Percentiles rank a stretch among this genome's conserved stretches.
These are phyloP conservation scores for Sipha flava DNA, from an alignment of 1,140 invertebrate genomes.

Conservation along the genomic window DNA sequence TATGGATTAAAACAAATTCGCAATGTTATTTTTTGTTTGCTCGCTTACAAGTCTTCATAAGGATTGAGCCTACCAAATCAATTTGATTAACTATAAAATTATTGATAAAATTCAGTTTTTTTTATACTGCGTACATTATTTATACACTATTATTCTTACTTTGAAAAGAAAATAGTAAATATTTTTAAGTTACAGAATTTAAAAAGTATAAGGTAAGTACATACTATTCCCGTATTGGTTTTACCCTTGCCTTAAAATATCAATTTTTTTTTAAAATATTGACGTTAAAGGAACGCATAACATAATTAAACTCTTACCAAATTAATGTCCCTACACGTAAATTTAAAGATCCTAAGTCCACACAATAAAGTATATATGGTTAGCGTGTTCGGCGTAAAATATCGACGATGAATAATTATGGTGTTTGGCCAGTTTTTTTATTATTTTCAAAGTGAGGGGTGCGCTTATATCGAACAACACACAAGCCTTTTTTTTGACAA, in stretches of 20 bases:
- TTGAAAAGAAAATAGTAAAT: neutral
- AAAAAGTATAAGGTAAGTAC: neutral
- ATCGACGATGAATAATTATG: conserved; percentile 28
- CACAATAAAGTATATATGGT: conserved; percentile 5
- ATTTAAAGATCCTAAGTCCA: conserved; percentile 23
- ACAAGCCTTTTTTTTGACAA: conserved; percentile 25
- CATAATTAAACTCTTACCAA: conserved; percentile 25
- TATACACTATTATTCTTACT: neutral
- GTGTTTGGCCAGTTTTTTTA: conserved; percentile 17
- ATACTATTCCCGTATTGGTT: neutral
- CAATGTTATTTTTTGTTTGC: too few relatives aligned
- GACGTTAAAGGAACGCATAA: neutral
- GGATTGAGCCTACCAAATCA: too few relatives aligned
- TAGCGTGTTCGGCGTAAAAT: conserved; percentile 15
- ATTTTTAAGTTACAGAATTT: neutral
- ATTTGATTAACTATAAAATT: too few relatives aligned
- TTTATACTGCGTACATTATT: neutral
- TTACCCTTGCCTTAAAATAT: neutral
- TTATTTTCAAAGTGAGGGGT: conserved; percentile 14
- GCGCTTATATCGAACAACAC: conserved; percentile 15
- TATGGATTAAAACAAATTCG: too few relatives aligned
- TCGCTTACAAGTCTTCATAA: too few relatives aligned
- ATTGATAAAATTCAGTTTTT: too few relatives aligned
- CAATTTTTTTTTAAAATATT: neutral
- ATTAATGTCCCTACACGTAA: conserved; percentile 26